Evolutionary conservation across 2,113 vertebrate species (phyloP).

Genomic region (Podocnemis expansa): DNA sequence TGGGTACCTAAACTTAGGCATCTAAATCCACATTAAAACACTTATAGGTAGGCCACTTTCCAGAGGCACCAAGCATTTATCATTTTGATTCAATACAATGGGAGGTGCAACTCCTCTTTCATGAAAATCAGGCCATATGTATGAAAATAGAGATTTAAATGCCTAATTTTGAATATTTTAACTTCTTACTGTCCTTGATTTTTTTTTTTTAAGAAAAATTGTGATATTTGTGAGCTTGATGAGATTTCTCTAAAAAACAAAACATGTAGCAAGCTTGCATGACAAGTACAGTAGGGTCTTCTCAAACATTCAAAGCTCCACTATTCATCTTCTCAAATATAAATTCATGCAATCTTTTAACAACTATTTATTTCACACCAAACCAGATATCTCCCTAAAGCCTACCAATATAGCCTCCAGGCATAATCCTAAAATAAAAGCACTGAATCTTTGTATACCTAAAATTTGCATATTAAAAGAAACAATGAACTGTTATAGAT

Average conservation of each 20-base stretch:
- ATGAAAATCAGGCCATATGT: neutral
- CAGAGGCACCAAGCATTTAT: neutral
- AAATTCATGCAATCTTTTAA: conserved; percentile 93
- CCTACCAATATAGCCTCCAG: conserved; percentile 87
- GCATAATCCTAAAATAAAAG: conserved; percentile 96
- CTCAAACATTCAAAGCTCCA: conserved; percentile 54
- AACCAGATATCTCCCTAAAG: conserved; percentile 89
- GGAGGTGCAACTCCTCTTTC: neutral
- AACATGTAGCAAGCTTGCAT: conserved; percentile 2
- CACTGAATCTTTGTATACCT: conserved; percentile 91
- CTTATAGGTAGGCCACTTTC: neutral
- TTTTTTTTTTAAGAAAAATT: conserved; percentile 13
- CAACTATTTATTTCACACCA: conserved; percentile 94
- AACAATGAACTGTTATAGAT: conserved; percentile 80
- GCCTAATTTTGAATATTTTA: neutral
- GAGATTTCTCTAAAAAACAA: conserved; percentile 62
- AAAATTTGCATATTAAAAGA: conserved; percentile 93
- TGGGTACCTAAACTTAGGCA: neutral
- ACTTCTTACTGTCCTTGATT: neutral
- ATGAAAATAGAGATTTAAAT: neutral
- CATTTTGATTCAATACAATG: fast-evolving
- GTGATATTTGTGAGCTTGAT: conserved; percentile 2
- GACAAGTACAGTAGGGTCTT: conserved; percentile 27
- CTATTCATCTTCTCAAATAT: conserved; percentile 92
- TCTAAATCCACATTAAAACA: neutral